These are phyloP conservation scores for Himalopsyche tibetana DNA, from an alignment of 2,888 invertebrate genomes.

Conservation along the genomic window DNA sequence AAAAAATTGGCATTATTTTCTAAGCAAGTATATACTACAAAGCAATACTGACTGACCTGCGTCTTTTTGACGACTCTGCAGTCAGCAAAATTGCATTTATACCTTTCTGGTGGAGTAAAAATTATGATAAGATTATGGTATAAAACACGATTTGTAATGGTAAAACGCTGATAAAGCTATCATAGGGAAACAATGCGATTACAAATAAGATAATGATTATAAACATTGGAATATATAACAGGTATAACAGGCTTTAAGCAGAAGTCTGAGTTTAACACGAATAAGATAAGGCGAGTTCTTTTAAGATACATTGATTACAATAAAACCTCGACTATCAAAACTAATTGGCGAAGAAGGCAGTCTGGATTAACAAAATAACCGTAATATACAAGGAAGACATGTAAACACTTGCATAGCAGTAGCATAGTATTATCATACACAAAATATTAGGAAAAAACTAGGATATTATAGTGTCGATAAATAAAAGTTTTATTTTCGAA, in stretches of 20 bases:
- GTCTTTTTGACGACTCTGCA: background rate
- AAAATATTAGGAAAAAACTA: too few relatives aligned
- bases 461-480: too few relatives aligned
- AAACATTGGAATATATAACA: background rate
- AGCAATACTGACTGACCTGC: too few relatives aligned
- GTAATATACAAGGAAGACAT: too few relatives aligned
- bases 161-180: background rate
- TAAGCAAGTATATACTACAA: too few relatives aligned
- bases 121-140: background rate
- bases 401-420: too few relatives aligned
- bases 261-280: background rate
- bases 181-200: constrained; percentile 14
- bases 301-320: background rate
- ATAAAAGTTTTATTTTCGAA: too few relatives aligned
- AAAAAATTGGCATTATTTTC: too few relatives aligned
- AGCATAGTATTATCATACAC: too few relatives aligned
- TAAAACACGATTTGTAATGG: constrained; percentile 1
- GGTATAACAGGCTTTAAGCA: background rate
- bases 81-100: background rate
- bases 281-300: background rate
- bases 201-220: background rate
- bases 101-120: background rate
- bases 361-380: too few relatives aligned
- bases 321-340: too few relatives aligned
- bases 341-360: too few relatives aligned